Base-by-base conservation (phyloP, 2,113 vertebrate species). In the Rhea americana region DNA sequence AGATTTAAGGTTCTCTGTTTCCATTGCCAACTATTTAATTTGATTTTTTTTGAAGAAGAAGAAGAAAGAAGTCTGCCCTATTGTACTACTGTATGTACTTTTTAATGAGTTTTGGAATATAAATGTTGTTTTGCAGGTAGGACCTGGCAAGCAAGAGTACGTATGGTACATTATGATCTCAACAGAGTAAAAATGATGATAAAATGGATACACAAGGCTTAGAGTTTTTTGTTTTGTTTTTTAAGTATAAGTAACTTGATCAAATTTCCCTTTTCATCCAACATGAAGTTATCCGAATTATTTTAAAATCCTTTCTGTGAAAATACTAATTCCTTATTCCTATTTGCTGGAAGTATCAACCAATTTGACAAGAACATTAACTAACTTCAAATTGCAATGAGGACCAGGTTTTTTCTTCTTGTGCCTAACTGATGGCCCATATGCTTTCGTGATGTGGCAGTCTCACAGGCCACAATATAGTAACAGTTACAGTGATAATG, bases 51-150 rank as follows among this genome's bases (percentile, higher is more conserved):
- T 35, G 35, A 35, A 35, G 35, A 35, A 35, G 35, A 35, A 35
- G 35, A 35, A 35, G 35, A 18, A 35, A 55, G 20, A 82, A 87
- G 35, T 66, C 63, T 70, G 59, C 41, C 55, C 75, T 92, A 37
- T 72, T 89, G 61, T 76, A 85, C 81, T 88, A 68, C 48, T 67
- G 37, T n/a, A 30, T 87, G 76, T 48, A 43, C 61, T 84, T 93
- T 76, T 71, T 74, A 91, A 91, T 87, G 79, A 83, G 71, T 87
- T 93, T 83, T 90, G 89, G 71, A 91, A 77, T 90, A 89, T 74
- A 93, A 84, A 94, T 85, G 55, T 68, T 59, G 61, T 84, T 93
- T 87, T 87, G 59, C 70, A 75, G 85, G 76, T 72, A 78, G 66
- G 77, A 85, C 68, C 89, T 93, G 91, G 83, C 94, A 87, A 78